phyloP scores from a whole-genome alignment of 2,113 vertebrate genomes.

The Silurus meridionalis region DNA sequence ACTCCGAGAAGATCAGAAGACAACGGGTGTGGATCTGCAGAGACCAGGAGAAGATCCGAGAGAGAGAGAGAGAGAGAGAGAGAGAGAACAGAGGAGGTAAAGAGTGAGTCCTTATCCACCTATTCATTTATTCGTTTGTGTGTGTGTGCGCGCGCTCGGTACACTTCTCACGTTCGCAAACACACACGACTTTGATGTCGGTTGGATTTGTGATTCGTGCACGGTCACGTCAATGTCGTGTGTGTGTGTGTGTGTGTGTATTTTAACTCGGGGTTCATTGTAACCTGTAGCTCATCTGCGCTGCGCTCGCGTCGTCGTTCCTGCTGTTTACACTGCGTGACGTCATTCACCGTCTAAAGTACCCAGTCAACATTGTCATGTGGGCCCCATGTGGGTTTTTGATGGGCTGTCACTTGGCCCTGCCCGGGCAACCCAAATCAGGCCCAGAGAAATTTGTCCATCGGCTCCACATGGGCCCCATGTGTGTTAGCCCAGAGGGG shows the following conservation, averaged over 20 bases:
- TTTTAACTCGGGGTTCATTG: not conserved
- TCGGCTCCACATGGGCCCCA: too few relatives aligned
- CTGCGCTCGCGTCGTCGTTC: too few relatives aligned
- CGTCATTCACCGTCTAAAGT: too few relatives aligned
- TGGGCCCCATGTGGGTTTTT: too few relatives aligned
- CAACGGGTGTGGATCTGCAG: not conserved
- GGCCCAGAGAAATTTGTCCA: too few relatives aligned
- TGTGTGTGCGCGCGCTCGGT: not conserved
- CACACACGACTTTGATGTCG: not conserved
- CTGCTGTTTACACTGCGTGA: too few relatives aligned
- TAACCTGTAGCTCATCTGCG: not conserved
- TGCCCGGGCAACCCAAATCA: too few relatives aligned
- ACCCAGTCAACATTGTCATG: too few relatives aligned
- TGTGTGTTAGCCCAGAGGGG: too few relatives aligned
- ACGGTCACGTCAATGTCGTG: not conserved
- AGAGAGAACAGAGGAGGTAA: not conserved
- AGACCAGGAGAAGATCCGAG: not conserved
- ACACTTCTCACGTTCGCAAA: not conserved
- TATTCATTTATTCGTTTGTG: not conserved
- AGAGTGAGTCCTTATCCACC: not conserved
- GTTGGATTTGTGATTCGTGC: not conserved
- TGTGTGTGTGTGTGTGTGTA: not conserved
- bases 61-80: not conserved
- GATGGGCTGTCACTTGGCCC: too few relatives aligned
- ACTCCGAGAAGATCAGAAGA: not conserved